Evolutionary conservation across 2,888 invertebrate species (phyloP).

Genomic region (Toxonevra muliebris): DNA sequence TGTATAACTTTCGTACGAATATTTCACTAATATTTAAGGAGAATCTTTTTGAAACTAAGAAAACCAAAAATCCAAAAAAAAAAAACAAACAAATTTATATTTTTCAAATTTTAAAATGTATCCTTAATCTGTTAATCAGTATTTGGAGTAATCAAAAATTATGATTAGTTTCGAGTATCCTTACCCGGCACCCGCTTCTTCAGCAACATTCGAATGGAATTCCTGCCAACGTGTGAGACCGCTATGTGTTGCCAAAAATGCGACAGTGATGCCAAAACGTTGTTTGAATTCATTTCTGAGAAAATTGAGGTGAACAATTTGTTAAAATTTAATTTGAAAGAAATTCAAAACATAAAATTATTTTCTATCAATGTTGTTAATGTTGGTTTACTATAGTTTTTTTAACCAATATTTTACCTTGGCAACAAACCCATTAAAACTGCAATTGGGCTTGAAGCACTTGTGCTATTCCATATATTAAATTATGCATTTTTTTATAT

Average conservation of each 20-base stretch:
- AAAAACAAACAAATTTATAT: too few relatives aligned
- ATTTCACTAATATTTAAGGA: too few relatives aligned
- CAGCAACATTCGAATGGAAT: constrained; percentile 69
- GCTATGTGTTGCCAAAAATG: constrained; percentile 90
- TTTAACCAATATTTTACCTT: constrained; percentile 74
- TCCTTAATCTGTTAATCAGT: too few relatives aligned
- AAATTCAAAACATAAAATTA: constrained; percentile 4
- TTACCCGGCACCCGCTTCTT: constrained; percentile 63
- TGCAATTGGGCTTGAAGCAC: constrained; percentile 87
- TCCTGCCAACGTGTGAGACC: constrained; percentile 91
- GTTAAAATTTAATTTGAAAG: neutral
- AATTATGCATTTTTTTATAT: constrained; percentile 52
- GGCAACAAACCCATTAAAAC: constrained; percentile 92
- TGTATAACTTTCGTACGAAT: too few relatives aligned
- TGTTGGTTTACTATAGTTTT: neutral
- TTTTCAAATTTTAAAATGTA: too few relatives aligned
- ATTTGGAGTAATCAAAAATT: neutral
- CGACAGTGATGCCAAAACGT: constrained; percentile 83
- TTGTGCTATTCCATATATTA: constrained; percentile 71
- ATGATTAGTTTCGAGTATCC: constrained; percentile 26
- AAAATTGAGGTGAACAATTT: constrained; percentile 24
- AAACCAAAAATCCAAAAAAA: too few relatives aligned
- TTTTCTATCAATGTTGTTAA: neutral
- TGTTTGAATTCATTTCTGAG: constrained; percentile 83
- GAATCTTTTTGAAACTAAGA: too few relatives aligned